phyloP scores from a whole-genome alignment of 2,797 vertebrate genomes.

The Hypotaenidia philippensis region DNA sequence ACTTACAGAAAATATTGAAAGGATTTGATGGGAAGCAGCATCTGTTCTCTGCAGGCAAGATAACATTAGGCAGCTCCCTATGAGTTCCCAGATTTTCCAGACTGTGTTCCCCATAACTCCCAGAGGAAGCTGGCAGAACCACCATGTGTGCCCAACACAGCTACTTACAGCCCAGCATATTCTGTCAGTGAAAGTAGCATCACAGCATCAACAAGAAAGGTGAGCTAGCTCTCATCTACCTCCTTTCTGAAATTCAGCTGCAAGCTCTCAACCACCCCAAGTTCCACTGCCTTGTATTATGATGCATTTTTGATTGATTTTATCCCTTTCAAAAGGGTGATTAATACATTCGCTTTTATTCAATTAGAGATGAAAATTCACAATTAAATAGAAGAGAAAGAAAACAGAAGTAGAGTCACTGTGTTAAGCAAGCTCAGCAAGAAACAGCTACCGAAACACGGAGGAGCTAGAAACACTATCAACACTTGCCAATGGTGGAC shows the following conservation, averaged over 20 bases:
- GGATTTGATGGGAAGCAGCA: not conserved
- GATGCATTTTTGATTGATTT: not conserved
- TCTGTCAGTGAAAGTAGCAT: not conserved
- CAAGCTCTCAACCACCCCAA: not conserved
- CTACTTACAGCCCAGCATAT: not conserved
- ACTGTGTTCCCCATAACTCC: not conserved
- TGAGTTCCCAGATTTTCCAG: not conserved
- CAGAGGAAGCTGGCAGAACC: not conserved
- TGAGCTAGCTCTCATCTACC: not conserved
- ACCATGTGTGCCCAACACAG: fast-evolving
- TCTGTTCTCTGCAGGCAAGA: not conserved
- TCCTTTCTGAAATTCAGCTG: slow-evolving; percentile 4
- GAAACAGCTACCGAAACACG: not conserved
- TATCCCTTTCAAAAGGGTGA: not conserved
- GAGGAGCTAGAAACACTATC: not conserved
- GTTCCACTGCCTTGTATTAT: not conserved
- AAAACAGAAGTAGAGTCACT: not conserved
- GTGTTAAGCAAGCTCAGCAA: not conserved
- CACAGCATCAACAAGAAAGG: not conserved
- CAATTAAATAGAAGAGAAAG: not conserved
- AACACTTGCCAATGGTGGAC: not conserved
- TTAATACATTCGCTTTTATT: not conserved
- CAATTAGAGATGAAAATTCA: not conserved
- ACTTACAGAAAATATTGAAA: not conserved
- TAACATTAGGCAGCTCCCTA: not conserved